These are phyloP conservation scores for Myrmecobius fasciatus DNA, from an alignment of 2,113 vertebrate species.

Conservation along the genomic window DNA sequence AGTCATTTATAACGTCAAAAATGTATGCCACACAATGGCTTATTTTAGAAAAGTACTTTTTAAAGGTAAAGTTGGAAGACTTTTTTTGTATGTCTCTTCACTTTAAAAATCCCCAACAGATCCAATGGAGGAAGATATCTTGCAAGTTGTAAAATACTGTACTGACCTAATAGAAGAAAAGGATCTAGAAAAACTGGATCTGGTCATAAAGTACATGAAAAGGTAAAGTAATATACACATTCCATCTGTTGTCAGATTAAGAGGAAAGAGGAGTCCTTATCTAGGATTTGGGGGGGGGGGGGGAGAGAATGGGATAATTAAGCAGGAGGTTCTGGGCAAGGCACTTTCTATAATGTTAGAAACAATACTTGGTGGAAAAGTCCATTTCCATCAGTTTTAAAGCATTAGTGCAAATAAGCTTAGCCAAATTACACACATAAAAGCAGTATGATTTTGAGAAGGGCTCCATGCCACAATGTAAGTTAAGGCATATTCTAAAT, in stretches of 20 bases:
- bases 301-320: no score
- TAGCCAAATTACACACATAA: background rate
- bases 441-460: background rate
- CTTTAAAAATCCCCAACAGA: constrained; percentile 82
- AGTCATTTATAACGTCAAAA: no score
- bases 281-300: no score
- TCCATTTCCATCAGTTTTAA: no score
- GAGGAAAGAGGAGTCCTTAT: background rate
- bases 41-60: no score
- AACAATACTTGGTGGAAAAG: no score
- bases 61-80: background rate
- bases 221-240: constrained; percentile 78
- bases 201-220: constrained; percentile 99
- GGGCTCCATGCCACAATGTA: no score
- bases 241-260: background rate
- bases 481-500: no score
- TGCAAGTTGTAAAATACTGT: constrained; percentile 98
- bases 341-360: no score
- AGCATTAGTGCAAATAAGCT: no score
- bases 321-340: no score
- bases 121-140: constrained; percentile 99
- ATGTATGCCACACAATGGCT: no score
- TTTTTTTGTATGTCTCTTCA: background rate
- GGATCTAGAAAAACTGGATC: constrained; percentile 96
- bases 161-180: constrained; percentile 98